These are phyloP conservation scores for Pteropus alecto DNA, from an alignment of 2,113 vertebrate genomes.

Conservation along the genomic window DNA sequence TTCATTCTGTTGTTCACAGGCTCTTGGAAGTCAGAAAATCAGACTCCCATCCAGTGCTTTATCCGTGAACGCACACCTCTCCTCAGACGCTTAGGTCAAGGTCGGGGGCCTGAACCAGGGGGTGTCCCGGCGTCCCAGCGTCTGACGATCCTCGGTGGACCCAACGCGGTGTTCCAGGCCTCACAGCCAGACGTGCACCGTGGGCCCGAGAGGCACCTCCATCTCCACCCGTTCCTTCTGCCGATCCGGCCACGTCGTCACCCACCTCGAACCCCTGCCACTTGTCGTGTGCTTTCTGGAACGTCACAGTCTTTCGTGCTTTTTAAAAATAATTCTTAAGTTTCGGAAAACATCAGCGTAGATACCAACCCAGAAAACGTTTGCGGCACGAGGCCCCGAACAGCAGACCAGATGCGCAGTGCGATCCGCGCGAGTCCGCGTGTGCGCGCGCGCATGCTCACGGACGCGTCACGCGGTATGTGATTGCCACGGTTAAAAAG, in stretches of 20 bases:
- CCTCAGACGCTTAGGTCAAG: not conserved
- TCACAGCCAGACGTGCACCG: not conserved
- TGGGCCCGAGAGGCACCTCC: not conserved
- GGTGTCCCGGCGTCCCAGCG: not conserved
- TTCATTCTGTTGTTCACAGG: not conserved
- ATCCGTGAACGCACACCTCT: not conserved
- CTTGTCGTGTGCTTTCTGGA: not conserved
- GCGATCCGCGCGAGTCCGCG: not conserved
- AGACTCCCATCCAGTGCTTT: not conserved
- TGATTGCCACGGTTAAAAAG: not conserved
- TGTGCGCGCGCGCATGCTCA: rapidly evolving
- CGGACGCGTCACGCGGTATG: no score
- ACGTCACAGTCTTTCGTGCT: not conserved
- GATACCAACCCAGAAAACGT: not conserved
- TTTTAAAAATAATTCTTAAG: not conserved
- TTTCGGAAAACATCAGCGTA: not conserved
- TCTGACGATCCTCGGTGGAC: not conserved
- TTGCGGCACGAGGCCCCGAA: not conserved
- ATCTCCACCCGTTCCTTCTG: not conserved
- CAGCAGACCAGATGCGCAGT: not conserved
- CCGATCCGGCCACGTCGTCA: not conserved
- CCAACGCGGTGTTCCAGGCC: not conserved
- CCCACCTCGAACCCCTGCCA: not conserved
- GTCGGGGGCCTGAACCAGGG: not conserved
- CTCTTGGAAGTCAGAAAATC: not conserved